phyloP scores from a whole-genome alignment of 2,797 vertebrate species.

The Aeoliscus strigatus region DNA sequence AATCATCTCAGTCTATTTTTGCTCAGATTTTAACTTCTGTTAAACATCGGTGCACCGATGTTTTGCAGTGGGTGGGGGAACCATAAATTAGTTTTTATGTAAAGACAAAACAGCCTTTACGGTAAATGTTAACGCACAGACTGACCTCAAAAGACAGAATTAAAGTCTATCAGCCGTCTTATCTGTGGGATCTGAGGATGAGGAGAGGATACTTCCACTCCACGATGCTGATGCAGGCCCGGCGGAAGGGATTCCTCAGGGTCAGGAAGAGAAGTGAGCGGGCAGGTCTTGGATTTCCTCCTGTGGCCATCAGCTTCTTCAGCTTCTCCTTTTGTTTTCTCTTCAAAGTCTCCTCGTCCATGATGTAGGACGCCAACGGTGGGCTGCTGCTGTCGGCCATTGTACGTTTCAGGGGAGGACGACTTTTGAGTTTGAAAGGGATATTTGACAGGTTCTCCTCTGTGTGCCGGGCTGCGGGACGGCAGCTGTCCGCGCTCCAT shows the following conservation, averaged over 20 bases:
- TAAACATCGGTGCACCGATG: no score
- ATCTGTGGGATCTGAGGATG: neutral
- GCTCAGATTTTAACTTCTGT: no score
- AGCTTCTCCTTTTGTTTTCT: conserved; percentile 80
- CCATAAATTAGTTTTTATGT: no score
- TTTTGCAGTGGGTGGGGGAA: no score
- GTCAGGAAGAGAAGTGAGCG: conserved; percentile 86
- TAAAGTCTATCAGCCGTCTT: no score
- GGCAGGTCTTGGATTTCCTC: conserved; percentile 80
- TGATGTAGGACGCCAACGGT: conserved; percentile 66
- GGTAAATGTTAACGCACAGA: no score
- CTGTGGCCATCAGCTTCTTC: conserved; percentile 82
- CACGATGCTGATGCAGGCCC: conserved; percentile 87
- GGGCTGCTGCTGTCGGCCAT: conserved; percentile 76
- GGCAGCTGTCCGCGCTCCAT: conserved; percentile 36
- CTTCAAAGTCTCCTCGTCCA: conserved; percentile 82
- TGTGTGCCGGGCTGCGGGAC: no score
- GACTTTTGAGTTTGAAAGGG: neutral
- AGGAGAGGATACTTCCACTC: conserved; percentile 93
- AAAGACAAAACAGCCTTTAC: no score
- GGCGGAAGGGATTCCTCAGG: conserved; percentile 84
- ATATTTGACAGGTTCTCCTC: no score
- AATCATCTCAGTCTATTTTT: no score
- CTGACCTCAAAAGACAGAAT: no score
- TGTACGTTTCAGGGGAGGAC: no score